These are phyloP conservation scores for Acanthaster planci DNA, from an alignment of 35 echinoderm and acorn worm species.

Conservation along the genomic window DNA sequence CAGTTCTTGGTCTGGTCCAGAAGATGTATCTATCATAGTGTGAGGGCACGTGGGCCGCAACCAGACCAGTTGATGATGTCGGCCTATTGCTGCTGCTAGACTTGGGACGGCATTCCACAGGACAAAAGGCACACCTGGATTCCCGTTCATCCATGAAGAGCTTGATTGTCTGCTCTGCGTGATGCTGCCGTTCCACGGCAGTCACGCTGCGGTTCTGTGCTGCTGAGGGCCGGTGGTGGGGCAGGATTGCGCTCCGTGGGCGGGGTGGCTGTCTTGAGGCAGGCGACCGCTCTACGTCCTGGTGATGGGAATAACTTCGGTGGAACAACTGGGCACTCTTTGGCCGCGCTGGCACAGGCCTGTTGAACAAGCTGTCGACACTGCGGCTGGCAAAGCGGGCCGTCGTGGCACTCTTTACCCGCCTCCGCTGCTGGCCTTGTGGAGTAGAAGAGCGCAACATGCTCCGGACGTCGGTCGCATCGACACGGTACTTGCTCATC, in stretches of 20 bases:
- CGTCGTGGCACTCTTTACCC: constrained; percentile 73
- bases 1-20: constrained; percentile 86
- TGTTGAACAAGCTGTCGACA: background rate
- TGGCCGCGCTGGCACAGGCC: constrained; percentile 9
- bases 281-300: background rate
- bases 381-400: background rate
- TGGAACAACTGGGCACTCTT: constrained; percentile 29
- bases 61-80: constrained; percentile 86
- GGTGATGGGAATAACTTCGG: background rate
- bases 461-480: constrained; percentile 23
- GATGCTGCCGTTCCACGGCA: constrained; percentile 50
- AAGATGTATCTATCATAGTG: constrained; percentile 77
- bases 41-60: constrained; percentile 70
- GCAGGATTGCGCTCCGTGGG: constrained; percentile 47
- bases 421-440: constrained; percentile 39
- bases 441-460: constrained; percentile 36
- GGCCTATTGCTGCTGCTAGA: constrained; percentile 86
- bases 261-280: constrained; percentile 27
- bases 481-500: constrained; percentile 21
- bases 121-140: constrained; percentile 79
- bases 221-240: constrained; percentile 54
- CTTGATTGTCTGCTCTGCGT: constrained; percentile 41
- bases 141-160: constrained; percentile 50
- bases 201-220: constrained; percentile 74
- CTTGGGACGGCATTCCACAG: constrained; percentile 69